Evolutionary conservation across 2,113 vertebrate species (phyloP), one percentile per base, ranked within the genome.

Genomic region (Xenopus laevis): DNA sequence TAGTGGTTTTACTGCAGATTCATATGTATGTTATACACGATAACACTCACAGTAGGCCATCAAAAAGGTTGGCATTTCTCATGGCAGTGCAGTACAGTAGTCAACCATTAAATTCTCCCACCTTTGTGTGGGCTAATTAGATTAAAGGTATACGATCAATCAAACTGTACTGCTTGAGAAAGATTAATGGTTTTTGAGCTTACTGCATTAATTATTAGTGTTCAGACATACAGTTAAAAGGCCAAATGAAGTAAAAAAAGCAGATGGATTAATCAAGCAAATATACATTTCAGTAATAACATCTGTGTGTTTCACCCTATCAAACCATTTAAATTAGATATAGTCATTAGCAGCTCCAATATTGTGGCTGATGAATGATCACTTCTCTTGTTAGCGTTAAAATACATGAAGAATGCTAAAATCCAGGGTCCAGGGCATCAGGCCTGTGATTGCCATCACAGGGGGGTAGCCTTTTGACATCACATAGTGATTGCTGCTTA

Each of bases 61-160:
- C 0, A 2, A 11, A 59, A 79, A 81, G 79, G 74, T n/a, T 84
- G 77, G 40, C 74, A 13, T 72, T 78, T 71, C 75, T 71, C 78
- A 72, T 21, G 82, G 72, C 0, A 80, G 61, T 68, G 61, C 76
- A 59, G 62, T 70, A 62, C 47, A 45, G 0, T 57, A 79, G 61
- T 72, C 78, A 86, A 75, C 85, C 79, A 68, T 64, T 82, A 79
- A 84, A 82, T 30, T 79, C 81, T 80, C 78, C 71, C 76, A 84
- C 72, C 85, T 84, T 82, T 61, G 1, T 74, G 71, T 33, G 7
- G 79, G 76, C 78, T 88, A 87, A 88, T 89, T 87, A 87, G 77
- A 84, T 88, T 86, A 89, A 84, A 86, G 78, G 80, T 81, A 85
- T 78, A 81, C 80, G 82, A 89, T 90, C 88, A 90, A 85, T 88